Evolutionary conservation across 2,888 invertebrate species (phyloP), one percentile per base, ranked within the genome.

Genomic region (Oscheius sp.): DNA sequence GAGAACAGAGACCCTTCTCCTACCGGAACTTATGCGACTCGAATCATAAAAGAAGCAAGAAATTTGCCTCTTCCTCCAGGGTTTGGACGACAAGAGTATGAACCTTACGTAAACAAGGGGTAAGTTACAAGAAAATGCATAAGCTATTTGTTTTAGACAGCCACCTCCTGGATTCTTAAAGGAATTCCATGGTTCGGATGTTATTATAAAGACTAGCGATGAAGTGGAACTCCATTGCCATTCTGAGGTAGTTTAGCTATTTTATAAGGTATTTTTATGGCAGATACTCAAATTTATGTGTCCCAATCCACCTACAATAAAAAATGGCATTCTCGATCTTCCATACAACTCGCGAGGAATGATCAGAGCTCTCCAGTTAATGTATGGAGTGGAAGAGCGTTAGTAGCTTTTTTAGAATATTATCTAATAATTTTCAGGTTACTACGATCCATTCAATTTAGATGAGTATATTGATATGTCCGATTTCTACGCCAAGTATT

Each of bases 51-150:
- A n/a, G n/a, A n/a, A n/a, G n/a, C n/a, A n/a, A n/a, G n/a, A n/a
- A n/a, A n/a, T n/a, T n/a, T n/a, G n/a, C 48, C 48, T 17, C 48
- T 48, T 48, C 48, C 48, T 12, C 48, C 48, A 5, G 48, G 48
- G 25, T 17, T 20, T 5, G 48, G 48, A 48, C 12, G 12, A 23
- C 48, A 48, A 20, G 20, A 15, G 4, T 25, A 20, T 6, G 17
- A 48, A 23, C 20, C 12, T 48, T 20, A 20, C 48, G 23, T 42
- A 42, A 42, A 17, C 4, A 42, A 12, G 17, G 42, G 42, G 12
- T 3, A 42, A n/a, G n/a, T n/a, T 42, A 42, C 15, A 12, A 12
- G 42, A 17, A 42, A 42, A n/a, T n/a, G 42, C 17, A 42, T 4
- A 42, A 42, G 4, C 17, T 42, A 42, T n/a, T n/a, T n/a, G n/a